Conservation (phyloP, 2,113 vertebrate genomes). For the Isichthys henryi region DNA sequence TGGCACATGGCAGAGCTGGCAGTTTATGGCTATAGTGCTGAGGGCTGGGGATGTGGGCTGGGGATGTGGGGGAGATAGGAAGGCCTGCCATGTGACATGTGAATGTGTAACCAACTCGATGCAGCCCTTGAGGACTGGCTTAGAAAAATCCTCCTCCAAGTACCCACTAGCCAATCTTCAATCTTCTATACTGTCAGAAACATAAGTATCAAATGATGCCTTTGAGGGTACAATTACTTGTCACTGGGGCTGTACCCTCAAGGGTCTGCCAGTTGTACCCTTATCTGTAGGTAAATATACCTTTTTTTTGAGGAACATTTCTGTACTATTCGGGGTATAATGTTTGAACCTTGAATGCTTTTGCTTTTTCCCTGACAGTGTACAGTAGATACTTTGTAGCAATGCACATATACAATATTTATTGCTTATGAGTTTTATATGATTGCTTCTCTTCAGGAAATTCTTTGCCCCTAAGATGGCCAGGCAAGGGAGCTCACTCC, state of each 20-base stretch:
- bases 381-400: not conserved
- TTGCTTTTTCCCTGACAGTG: not conserved
- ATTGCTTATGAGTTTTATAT: not conserved
- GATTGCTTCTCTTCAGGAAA: slow-evolving; percentile 60
- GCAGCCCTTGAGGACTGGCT: not conserved
- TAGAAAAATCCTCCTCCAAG: not conserved
- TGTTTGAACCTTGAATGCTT: not conserved
- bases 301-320: not conserved
- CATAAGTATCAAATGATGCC: not conserved
- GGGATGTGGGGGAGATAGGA: not conserved
- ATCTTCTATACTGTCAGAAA: not conserved
- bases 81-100: not conserved
- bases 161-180: not conserved
- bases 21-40: not conserved
- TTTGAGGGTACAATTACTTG: not conserved
- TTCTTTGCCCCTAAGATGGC: slow-evolving; percentile 68
- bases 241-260: not conserved
- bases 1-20: not conserved
- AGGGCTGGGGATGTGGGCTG: not conserved
- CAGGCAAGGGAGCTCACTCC: slow-evolving; percentile 54
- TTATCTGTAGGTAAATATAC: not conserved
- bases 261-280: not conserved
- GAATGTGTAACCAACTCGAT: not conserved
- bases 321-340: not conserved
- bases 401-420: not conserved